Base-by-base conservation (phyloP, 2,888 invertebrate species). In the Penaeus monodon region DNA sequence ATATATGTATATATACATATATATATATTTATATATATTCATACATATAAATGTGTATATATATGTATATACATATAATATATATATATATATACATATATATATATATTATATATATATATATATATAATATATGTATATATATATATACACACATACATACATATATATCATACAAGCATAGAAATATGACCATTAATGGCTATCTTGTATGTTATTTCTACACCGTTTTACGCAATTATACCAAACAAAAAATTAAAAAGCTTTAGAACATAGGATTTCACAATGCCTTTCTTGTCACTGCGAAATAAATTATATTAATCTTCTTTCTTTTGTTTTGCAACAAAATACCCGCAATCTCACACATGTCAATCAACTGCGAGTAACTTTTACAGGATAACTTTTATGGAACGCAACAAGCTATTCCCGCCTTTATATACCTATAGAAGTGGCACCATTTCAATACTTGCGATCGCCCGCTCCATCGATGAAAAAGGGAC, bases 351-450 rank as follows among this genome's bases (percentile, higher is more conserved):
- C 49, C 14, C 49, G 49, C 49, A 49, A 49, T 49, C 49, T 49
- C 49, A 49, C 49, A 49, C 49, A 49, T 14, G 49, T 7, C 49
- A 49, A 49, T 49, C 49, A 49, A 73, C 73, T 33, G 73, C 38
- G 38, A 49, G 83, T 8, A 24, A 74, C 64, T n/a, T 49, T 27
- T 10, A 76, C 20, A 22, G 27, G 27, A 38, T n/a, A 29, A 44
- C 57, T 38, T 29, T 20, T 73, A 33, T 44, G 33, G 7, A 24
- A 64, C 38, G 65, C 76, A n/a, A 49, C 85, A 85, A 63, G 81
- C 74, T 20, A 85, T 85, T 85, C 85, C 66, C 80, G 44, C 57
- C 64, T 49, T 80, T 85, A 85, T 80, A 81, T 73, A 38, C 64
- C 76, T n/a, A 81, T 81, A 74, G 65, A 81, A 76, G 65, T 29